Base-by-base conservation (phyloP, 2,888 invertebrate genomes). In the Anarsia innoxiella region DNA sequence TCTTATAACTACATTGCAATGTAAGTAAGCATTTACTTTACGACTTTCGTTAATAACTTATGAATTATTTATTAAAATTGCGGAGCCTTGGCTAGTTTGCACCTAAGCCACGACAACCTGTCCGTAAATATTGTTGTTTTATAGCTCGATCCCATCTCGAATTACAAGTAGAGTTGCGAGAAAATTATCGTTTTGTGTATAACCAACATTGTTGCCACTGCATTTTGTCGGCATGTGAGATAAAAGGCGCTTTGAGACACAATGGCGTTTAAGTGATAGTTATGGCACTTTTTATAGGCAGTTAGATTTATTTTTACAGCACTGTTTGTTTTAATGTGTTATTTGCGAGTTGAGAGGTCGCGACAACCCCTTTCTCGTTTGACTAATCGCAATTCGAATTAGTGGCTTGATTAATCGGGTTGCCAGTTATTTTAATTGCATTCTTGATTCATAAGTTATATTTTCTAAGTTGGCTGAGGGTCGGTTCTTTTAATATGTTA, bases 231-330 rank as follows among this genome's bases (percentile, higher is more conserved):
- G 63, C 56, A 52, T 56, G 51, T 51, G 49, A 70, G 68, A 73
- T 75, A 75, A 72, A 76, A 69, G 66, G 61, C 62, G 65, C 59
- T 59, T 48, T 51, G 56, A 54, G 57, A 66, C 69, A 79, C 79
- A 83, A 79, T 77, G 66, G 66, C 72, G 71, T 71, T 75, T 82
- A 83, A 84, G 83, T 84, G 83, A 85, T 85, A 85, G 84, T 85
- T 84, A 84, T 84, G 80, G 79, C 79, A 77, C 61, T 74, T 80
- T 85, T 86, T 85, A 85, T 84, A 70, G 85, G 78, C 79, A 78
- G 78, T 84, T 83, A 83, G 82, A 85, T 85, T 86, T 84, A 85
- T 83, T 83, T 86, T 84, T 80, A 85, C 75, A 68, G 70, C 80
- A 72, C 67, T 79, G 78, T 84, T 85, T 83, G 84, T 84, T 85